Base-by-base conservation (phyloP, 2,797 vertebrate species). In the Sebastes miniatus region DNA sequence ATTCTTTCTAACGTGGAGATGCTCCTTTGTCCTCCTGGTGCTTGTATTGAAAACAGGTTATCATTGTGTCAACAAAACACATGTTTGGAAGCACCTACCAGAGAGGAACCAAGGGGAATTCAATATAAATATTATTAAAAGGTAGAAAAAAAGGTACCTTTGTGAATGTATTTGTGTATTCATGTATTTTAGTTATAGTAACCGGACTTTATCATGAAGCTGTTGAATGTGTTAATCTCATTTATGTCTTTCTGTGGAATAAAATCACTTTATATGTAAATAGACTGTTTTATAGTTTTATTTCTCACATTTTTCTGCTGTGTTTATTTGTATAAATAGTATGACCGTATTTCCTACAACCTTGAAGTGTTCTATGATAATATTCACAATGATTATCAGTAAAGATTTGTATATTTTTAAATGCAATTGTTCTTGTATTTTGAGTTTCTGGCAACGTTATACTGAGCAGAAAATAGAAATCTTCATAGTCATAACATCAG, bases 31-130 rank as follows among this genome's bases (percentile, higher is more conserved):
- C 43, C 29, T 87, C 22, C 18, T 8, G 16, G 4, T 81, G 75
- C 69, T 91, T 87, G 62, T 79, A 74, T 54, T 82, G 67, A 73
- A 83, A 88, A 91, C 78, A 87, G 47, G 64, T 64, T 59, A 25
- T 72, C 14, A 89, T 68, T 84, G 76, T 85, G 83, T 88, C 77
- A 86, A 82, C 88, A 83, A 77, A 70, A 74, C 63, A 70, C 67
- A 52, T 29, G 6, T 65, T 64, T 59, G 32, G 54, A 61, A 75
- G 63, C 63, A 65, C 11, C 27, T n/a, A 9, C 71, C 29, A 68
- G 34, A 72, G 34, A 54, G 2, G n/a, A 63, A 47, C 13, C 27
- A 18, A 27, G n/a, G 12, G 4, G 24, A 10, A 18, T 20, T 52
- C 20, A 13, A n/a, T 22, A n/a, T 4, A 7, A 3, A 39, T 29